Percentiles rank a stretch among this genome's conserved stretches.
These are phyloP conservation scores for Therioaphis trifolii DNA, from an alignment of 2,888 invertebrate genomes.

Conservation along the genomic window DNA sequence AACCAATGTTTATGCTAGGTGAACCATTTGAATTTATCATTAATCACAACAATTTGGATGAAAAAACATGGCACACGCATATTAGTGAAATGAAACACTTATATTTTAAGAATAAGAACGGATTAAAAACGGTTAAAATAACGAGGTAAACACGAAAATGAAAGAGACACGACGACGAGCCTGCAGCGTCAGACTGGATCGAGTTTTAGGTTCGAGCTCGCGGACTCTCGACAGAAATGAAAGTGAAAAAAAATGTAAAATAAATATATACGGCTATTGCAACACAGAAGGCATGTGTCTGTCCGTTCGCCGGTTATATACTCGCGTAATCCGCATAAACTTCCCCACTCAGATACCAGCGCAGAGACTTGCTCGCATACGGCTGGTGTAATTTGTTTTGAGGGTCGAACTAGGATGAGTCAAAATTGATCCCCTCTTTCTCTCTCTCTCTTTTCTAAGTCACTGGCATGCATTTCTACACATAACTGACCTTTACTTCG, in stretches of 20 bases:
- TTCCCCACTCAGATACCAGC: conserved; percentile 43
- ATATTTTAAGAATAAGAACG: too few species aligned
- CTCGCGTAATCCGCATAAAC: conserved; percentile 57
- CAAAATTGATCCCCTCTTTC: conserved; percentile 10
- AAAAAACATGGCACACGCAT: conserved; percentile 40
- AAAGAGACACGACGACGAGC: conserved; percentile 35
- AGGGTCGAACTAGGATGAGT: conserved; percentile 57
- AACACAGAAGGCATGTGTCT: conserved; percentile 57
- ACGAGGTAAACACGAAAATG: not conserved
- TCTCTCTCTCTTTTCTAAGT: not conserved
- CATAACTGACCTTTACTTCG: conserved; percentile 47
- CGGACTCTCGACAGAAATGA: conserved; percentile 60
- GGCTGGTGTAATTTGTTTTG: conserved; percentile 50
- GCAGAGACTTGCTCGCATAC: not conserved
- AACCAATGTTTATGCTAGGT: not conserved
- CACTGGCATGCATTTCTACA: not conserved
- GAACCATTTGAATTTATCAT: conserved; percentile 19
- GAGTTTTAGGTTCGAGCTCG: conserved; percentile 44
- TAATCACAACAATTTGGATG: conserved; percentile 4
- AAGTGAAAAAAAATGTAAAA: conserved; percentile 60
- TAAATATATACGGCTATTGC: conserved; percentile 58
- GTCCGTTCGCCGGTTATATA: conserved; percentile 55
- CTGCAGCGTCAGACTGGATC: conserved; percentile 56
- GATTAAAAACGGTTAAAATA: not conserved
- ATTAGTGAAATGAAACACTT: not conserved